Conservation (phyloP, 2,797 vertebrate genomes). For the Rhabdophis nuchalis region DNA sequence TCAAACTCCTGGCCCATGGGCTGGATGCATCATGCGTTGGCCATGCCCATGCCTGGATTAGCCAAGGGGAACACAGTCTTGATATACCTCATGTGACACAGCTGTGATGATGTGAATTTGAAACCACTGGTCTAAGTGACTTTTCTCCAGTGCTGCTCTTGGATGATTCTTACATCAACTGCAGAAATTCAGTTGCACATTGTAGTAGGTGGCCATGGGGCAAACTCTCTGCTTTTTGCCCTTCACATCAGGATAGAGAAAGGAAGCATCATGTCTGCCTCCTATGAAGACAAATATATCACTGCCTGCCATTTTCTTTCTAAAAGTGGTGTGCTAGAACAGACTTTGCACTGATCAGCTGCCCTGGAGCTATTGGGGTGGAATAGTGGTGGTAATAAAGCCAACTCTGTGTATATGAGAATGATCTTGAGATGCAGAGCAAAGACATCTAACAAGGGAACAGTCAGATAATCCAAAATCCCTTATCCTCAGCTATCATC, state of each 20-base stretch:
- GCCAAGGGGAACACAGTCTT: no score
- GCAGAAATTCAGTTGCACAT: not conserved
- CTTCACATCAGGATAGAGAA: not conserved
- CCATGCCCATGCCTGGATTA: fast-evolving
- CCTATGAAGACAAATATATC: not conserved
- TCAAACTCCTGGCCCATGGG: no score
- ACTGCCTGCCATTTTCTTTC: not conserved
- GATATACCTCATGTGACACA: no score
- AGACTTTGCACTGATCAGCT: not conserved
- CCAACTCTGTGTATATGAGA: not conserved
- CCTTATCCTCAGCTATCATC: not conserved
- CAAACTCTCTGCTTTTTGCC: not conserved
- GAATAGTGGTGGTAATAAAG: not conserved
- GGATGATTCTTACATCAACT: not conserved
- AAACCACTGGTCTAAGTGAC: not conserved
- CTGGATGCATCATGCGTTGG: no score
- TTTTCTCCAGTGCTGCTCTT: not conserved
- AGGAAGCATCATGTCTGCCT: not conserved
- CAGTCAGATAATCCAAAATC: not conserved
- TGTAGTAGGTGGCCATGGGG: not conserved
- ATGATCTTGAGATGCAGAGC: not conserved
- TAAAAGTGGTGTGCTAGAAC: not conserved
- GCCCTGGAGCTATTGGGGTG: not conserved
- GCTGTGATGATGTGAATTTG: no score
- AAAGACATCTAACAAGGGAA: not conserved